Percentiles rank a stretch among this genome's conserved stretches.
phyloP scores from a whole-genome alignment of 1,140 invertebrate species.

The Cataglyphis hispanica region DNA sequence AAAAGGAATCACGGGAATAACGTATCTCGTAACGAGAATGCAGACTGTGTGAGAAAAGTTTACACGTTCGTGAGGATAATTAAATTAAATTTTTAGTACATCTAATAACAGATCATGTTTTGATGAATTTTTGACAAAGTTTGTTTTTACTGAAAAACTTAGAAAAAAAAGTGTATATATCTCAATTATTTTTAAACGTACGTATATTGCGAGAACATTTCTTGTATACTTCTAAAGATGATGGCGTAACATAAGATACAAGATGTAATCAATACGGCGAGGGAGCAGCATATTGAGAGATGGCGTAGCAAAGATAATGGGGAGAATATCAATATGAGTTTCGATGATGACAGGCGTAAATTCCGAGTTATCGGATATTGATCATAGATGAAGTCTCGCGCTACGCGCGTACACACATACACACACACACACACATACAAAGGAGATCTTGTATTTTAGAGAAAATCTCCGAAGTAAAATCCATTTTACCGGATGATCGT shows the following conservation, averaged over 20 bases:
- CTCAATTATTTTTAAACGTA: neutral
- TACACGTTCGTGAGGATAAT: neutral
- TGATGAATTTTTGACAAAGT: neutral
- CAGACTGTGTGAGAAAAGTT: neutral
- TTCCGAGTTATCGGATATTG: slow-evolving; percentile 55
- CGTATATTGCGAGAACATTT: neutral
- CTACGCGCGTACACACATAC: neutral
- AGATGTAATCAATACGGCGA: slow-evolving; percentile 40
- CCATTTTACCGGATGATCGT: slow-evolving; percentile 50
- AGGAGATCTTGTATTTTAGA: slow-evolving; percentile 44
- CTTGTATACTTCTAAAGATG: neutral
- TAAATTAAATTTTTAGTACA: neutral
- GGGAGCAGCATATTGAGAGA: slow-evolving; percentile 36
- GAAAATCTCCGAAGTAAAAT: slow-evolving; percentile 59
- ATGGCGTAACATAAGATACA: slow-evolving; percentile 40
- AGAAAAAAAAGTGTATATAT: neutral
- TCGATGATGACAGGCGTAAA: slow-evolving; percentile 50
- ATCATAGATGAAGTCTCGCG: slow-evolving; percentile 17
- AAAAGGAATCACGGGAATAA: neutral
- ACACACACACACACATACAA: neutral
- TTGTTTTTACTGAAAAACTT: neutral
- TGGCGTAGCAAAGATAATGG: slow-evolving; percentile 21
- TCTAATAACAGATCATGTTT: neutral
- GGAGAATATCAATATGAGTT: slow-evolving; percentile 33
- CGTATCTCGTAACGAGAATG: neutral